Percentiles rank a stretch among this genome's conserved stretches.
Conservation (phyloP, 2,113 vertebrate species). For the Himantopus leucocephalus region DNA sequence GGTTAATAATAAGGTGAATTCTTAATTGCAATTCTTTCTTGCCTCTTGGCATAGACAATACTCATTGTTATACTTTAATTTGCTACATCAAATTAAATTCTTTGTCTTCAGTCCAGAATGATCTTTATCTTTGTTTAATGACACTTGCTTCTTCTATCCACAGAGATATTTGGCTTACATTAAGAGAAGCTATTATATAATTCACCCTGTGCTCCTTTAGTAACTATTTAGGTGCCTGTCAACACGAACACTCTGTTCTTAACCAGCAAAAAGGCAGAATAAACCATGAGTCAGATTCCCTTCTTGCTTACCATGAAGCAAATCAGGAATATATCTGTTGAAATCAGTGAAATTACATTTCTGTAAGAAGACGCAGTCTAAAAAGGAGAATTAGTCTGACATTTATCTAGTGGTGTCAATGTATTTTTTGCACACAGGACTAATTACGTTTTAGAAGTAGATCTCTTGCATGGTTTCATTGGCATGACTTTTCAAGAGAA, state of each 20-base stretch:
- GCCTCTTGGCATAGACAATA: conserved; percentile 35
- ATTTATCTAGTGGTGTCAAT: neutral
- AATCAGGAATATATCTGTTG: neutral
- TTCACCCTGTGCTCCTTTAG: conserved; percentile 24
- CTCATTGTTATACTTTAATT: conserved; percentile 66
- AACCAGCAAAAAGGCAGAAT: neutral
- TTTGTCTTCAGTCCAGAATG: conserved; percentile 37
- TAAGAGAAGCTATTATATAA: conserved; percentile 9
- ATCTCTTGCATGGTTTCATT: neutral
- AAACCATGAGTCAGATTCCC: neutral
- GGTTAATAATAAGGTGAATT: conserved; percentile 54
- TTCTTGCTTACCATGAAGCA: neutral
- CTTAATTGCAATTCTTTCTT: conserved; percentile 58
- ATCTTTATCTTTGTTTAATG: conserved; percentile 51
- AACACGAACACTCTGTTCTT: neutral
- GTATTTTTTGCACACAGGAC: neutral
- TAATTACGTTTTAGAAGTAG: neutral
- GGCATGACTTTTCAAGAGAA: neutral
- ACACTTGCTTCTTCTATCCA: neutral
- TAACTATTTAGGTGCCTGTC: conserved; percentile 44
- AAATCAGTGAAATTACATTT: neutral
- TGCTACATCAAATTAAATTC: conserved; percentile 60
- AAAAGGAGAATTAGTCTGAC: neutral
- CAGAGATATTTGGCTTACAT: conserved; percentile 34
- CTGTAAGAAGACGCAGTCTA: neutral